Conservation (phyloP, 2,797 vertebrate species). For the Cryptoblepharus egeriae region DNA sequence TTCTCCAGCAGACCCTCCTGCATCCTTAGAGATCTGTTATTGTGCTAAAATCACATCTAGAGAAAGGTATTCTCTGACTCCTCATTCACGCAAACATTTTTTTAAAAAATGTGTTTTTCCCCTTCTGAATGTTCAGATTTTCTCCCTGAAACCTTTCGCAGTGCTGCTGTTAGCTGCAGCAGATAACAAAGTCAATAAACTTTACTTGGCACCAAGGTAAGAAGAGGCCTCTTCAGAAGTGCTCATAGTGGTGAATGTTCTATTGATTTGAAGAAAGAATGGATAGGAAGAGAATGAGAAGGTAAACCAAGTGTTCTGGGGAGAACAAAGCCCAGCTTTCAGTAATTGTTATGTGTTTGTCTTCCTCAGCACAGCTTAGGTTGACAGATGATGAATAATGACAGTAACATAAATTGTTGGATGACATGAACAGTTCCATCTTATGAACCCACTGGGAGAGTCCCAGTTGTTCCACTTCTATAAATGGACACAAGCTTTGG, state of each 20-base stretch:
- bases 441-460: background rate
- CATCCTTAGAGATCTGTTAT: background rate
- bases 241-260: background rate
- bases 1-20: background rate
- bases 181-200: slow-evolving; percentile 4
- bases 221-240: background rate
- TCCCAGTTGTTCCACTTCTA: background rate
- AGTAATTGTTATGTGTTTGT: background rate
- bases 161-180: background rate
- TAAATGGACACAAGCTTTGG: too few species aligned
- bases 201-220: background rate
- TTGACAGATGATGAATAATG: background rate
- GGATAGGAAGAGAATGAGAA: background rate
- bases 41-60: background rate
- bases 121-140: background rate
- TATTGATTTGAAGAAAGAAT: slow-evolving; percentile 11
- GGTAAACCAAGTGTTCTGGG: background rate
- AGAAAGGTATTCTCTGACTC: background rate
- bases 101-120: background rate
- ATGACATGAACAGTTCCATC: background rate
- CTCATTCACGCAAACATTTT: background rate
- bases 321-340: background rate
- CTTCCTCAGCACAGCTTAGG: background rate
- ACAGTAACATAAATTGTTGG: background rate
- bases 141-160: slow-evolving; percentile 14